Conservation (phyloP, 2,113 vertebrate species). For the Oceanodroma tethys region DNA sequence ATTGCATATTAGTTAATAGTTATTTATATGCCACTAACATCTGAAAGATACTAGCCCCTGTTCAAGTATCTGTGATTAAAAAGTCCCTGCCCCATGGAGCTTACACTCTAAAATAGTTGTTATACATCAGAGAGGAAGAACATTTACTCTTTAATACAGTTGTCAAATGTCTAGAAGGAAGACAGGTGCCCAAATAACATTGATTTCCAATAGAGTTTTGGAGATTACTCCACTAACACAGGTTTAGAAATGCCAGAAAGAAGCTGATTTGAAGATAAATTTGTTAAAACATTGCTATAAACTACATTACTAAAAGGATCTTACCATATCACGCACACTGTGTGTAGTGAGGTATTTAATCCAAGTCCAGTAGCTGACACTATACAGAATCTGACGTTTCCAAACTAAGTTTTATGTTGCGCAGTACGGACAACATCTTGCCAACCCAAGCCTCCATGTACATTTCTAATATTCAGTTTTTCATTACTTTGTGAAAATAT, state of each 20-base stretch:
- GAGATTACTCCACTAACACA: neutral
- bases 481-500: neutral
- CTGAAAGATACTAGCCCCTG: neutral
- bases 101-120: slow-evolving; percentile 27
- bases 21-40: neutral
- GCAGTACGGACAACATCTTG: neutral
- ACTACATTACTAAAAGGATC: neutral
- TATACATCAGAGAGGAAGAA: neutral
- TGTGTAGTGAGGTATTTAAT: neutral
- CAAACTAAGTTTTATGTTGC: neutral
- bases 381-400: neutral
- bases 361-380: neutral
- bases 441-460: neutral
- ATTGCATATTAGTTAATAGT: neutral
- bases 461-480: neutral
- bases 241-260: neutral
- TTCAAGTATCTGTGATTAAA: neutral
- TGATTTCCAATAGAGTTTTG: neutral
- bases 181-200: neutral
- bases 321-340: neutral
- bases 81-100: slow-evolving; percentile 30
- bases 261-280: neutral
- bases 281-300: neutral
- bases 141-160: neutral
- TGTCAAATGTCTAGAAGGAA: neutral